A percentile compares a stretch with the other conserved stretches of the same genome.
Evolutionary conservation across 1,140 invertebrate species (phyloP).

Genomic region (Eufriesea mexicana): DNA sequence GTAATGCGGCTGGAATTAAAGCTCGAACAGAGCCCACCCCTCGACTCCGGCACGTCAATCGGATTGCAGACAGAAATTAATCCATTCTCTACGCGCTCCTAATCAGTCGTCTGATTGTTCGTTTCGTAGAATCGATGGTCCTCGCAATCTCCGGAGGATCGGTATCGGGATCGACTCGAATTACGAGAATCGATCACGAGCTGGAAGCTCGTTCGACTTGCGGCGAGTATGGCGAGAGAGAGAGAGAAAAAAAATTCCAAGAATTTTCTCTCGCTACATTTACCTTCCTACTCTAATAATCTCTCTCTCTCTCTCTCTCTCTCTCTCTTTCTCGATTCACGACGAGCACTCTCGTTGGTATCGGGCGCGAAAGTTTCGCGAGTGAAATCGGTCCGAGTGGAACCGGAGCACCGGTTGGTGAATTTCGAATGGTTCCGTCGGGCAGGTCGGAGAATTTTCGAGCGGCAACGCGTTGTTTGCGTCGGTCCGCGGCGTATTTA

Average conservation of each 20-base stretch:
- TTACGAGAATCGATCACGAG: background rate
- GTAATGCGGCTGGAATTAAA: slow-evolving; percentile 29
- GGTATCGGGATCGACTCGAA: background rate
- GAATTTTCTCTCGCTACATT: background rate
- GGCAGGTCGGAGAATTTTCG: slow-evolving; percentile 7
- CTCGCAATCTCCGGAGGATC: background rate
- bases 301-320: background rate
- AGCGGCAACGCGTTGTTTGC: slow-evolving; percentile 17
- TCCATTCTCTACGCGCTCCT: slow-evolving; percentile 41
- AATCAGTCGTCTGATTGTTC: slow-evolving; percentile 63
- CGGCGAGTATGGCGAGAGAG: background rate
- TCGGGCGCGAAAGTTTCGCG: background rate
- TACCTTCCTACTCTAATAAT: background rate
- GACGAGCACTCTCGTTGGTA: background rate
- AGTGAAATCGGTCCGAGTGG: slow-evolving; percentile 2
- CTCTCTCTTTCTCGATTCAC: background rate
- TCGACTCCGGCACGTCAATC: slow-evolving; percentile 13
- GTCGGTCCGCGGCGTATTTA: slow-evolving; percentile 29
- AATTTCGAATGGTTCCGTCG: background rate
- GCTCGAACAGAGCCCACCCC: background rate
- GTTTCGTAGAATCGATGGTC: slow-evolving; percentile 22
- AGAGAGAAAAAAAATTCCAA: background rate
- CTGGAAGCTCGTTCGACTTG: background rate
- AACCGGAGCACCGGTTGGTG: background rate
- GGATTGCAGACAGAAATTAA: slow-evolving; percentile 41